A percentile compares a stretch with the other conserved stretches of the same genome.
Evolutionary conservation across 2,797 vertebrate genomes (phyloP).

Genomic region (Chrysocyon brachyurus): DNA sequence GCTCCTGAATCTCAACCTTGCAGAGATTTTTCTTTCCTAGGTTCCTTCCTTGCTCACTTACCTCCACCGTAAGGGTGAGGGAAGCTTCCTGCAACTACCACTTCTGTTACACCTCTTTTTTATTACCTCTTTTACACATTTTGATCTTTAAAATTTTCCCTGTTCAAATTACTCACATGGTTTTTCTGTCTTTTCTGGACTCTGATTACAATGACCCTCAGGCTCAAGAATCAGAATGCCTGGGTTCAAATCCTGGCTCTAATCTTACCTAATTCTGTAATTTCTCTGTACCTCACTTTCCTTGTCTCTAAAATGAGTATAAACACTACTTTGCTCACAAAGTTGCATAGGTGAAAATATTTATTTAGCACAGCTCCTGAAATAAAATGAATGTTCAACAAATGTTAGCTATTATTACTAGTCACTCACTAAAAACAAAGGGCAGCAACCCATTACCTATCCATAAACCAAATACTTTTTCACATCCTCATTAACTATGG

Average conservation of each 20-base stretch:
- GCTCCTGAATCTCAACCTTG: neutral
- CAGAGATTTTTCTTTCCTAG: neutral
- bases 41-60: slow-evolving; percentile 27
- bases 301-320: slow-evolving; percentile 11
- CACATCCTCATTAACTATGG: neutral
- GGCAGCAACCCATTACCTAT: neutral
- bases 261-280: neutral
- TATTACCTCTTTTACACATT: slow-evolving; percentile 1
- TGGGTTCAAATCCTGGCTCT: neutral
- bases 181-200: slow-evolving; percentile 5
- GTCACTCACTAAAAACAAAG: slow-evolving; percentile 46
- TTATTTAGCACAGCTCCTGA: slow-evolving; percentile 39
- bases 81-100: neutral
- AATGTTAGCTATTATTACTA: slow-evolving; percentile 21
- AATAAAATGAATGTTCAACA: slow-evolving; percentile 59
- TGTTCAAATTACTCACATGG: neutral
- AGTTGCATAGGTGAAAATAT: slow-evolving; percentile 36
- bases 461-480: neutral
- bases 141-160: neutral
- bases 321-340: slow-evolving; percentile 49
- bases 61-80: neutral
- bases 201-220: neutral
- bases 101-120: neutral
- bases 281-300: neutral
- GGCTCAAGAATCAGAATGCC: neutral